Evolutionary conservation across 2,113 vertebrate species (phyloP).

Genomic region (Cyprinodon tularosa): DNA sequence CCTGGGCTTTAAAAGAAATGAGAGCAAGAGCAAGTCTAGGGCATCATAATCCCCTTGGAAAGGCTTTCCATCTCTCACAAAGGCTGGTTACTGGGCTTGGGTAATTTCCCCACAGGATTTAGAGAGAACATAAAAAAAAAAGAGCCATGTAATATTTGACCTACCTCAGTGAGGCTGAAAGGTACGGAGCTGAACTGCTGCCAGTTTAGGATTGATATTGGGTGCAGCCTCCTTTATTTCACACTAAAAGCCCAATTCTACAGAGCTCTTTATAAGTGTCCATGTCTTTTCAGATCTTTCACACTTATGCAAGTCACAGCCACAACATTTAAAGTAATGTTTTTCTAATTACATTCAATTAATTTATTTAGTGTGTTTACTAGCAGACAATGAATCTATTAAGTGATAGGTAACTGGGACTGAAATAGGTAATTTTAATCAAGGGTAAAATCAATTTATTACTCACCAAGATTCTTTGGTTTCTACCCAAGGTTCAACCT

Average conservation of each 20-base stretch:
- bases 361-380: too few relatives aligned
- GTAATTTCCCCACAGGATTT: conserved; percentile 79
- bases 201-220: conserved; percentile 29
- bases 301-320: too few relatives aligned
- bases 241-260: conserved; percentile 14
- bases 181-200: conserved; percentile 21
- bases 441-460: too few relatives aligned
- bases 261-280: not conserved
- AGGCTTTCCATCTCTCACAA: conserved; percentile 74
- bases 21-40: conserved; percentile 76
- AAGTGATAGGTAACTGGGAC: too few relatives aligned
- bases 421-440: too few relatives aligned
- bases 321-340: too few relatives aligned
- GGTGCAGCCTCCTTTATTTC: conserved; percentile 36
- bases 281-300: not conserved
- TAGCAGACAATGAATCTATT: too few relatives aligned
- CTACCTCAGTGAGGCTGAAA: conserved; percentile 35
- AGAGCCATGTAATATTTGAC: conserved; percentile 57
- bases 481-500: too few relatives aligned
- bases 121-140: conserved; percentile 73
- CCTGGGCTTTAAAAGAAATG: conserved; percentile 80
- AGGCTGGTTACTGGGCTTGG: conserved; percentile 66
- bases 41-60: conserved; percentile 76
- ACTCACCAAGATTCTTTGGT: too few relatives aligned
- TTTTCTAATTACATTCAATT: too few relatives aligned